Conservation (phyloP, 2,888 invertebrate genomes). For the Diarsia brunnea region DNA sequence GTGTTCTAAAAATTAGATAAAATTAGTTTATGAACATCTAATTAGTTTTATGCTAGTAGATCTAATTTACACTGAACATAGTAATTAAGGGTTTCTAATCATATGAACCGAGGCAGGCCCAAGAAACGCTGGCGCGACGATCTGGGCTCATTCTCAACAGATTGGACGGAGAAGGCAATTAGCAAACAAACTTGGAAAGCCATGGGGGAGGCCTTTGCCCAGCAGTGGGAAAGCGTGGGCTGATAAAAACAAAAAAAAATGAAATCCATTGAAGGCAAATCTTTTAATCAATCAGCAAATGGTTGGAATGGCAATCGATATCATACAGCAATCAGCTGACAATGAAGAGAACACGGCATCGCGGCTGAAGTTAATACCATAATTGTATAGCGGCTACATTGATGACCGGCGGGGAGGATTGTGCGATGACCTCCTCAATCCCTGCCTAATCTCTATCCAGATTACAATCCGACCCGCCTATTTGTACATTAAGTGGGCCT, state of each 20-base stretch:
- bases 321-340: conserved; percentile 34
- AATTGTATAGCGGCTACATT: conserved; percentile 49
- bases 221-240: too few species aligned
- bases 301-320: neutral
- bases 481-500: conserved; percentile 77
- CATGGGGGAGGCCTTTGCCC: too few species aligned
- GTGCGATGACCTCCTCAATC: conserved; percentile 72
- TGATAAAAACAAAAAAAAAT: too few species aligned
- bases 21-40: conserved; percentile 25
- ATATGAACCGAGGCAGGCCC: too few species aligned
- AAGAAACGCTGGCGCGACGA: too few species aligned
- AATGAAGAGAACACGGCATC: conserved; percentile 28
- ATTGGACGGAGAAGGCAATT: too few species aligned
- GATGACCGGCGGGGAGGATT: conserved; percentile 58
- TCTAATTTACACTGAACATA: neutral
- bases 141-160: too few species aligned
- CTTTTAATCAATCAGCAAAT: conserved; percentile 4
- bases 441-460: conserved; percentile 75
- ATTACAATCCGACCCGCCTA: conserved; percentile 77
- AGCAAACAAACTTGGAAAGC: too few species aligned
- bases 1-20: conserved; percentile 22
- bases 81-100: neutral
- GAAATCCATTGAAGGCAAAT: neutral
- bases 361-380: conserved; percentile 49
- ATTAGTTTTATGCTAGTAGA: neutral